Conservation (phyloP, 2,797 vertebrate genomes). For the Acestrorhynchus altus region DNA sequence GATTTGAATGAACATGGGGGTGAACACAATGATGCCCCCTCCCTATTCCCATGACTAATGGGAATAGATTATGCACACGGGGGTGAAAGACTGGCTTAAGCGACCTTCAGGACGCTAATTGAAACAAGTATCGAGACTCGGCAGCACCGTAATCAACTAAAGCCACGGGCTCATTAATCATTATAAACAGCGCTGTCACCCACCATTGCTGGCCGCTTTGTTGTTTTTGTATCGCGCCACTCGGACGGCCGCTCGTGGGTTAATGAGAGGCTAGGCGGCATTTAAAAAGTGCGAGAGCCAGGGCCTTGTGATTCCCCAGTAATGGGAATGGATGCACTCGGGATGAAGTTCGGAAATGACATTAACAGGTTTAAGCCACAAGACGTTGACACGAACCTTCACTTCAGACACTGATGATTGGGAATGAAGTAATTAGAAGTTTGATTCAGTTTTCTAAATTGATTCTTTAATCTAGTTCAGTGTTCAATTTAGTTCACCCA, state of each 20-base stretch:
- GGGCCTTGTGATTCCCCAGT: constrained; percentile 86
- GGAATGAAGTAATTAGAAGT: background rate
- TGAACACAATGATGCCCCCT: constrained; percentile 85
- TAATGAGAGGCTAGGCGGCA: constrained; percentile 92
- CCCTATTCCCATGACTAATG: constrained; percentile 78
- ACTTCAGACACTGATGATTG: background rate
- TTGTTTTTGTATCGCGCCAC: constrained; percentile 72
- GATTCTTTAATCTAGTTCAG: no score
- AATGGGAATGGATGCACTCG: constrained; percentile 91
- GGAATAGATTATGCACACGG: constrained; percentile 85
- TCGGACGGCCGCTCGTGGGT: constrained; percentile 83
- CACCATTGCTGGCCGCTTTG: constrained; percentile 80
- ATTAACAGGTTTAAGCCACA: constrained; percentile 68
- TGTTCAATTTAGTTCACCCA: no score
- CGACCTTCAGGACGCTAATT: constrained; percentile 93
- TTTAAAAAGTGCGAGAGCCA: constrained; percentile 80
- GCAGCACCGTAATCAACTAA: constrained; percentile 90
- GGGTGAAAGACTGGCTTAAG: constrained; percentile 87
- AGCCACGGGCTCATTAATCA: constrained; percentile 92
- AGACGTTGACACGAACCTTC: constrained; percentile 39
- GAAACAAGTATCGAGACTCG: constrained; percentile 91
- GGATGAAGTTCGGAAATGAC: constrained; percentile 79
- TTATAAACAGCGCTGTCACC: constrained; percentile 91
- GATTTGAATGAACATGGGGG: constrained; percentile 88
- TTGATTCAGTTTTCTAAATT: background rate